phyloP scores from a whole-genome alignment of 2,888 invertebrate species.

The Polydrusus cervinus region DNA sequence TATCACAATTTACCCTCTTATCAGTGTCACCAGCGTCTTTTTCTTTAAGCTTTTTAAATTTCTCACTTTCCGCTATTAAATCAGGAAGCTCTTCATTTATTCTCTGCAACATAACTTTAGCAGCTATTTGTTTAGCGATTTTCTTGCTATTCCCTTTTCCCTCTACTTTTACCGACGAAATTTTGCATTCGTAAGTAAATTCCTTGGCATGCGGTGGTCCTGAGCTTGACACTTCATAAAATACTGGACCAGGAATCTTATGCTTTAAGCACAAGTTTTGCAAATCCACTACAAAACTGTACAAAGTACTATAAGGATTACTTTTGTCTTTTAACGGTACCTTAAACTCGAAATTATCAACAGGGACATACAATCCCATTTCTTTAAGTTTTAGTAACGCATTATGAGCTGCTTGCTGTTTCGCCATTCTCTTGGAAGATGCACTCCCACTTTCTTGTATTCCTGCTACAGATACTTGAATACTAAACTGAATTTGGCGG shows the following conservation, averaged over 20 bases:
- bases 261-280: constrained; percentile 71
- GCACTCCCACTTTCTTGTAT: constrained; percentile 66
- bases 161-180: constrained; percentile 73
- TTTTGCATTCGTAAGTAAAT: constrained; percentile 75
- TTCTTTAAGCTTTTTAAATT: constrained; percentile 46
- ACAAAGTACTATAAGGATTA: neutral
- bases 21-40: constrained; percentile 44
- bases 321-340: constrained; percentile 42
- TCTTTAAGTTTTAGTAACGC: constrained; percentile 70
- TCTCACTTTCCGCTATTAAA: constrained; percentile 36
- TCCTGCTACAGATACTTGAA: constrained; percentile 42
- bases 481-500: constrained; percentile 69
- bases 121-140: constrained; percentile 78
- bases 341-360: constrained; percentile 58
- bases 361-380: constrained; percentile 65
- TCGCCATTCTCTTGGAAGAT: constrained; percentile 75
- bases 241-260: constrained; percentile 73
- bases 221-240: constrained; percentile 75
- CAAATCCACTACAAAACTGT: constrained; percentile 58
- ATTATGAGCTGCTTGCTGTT: constrained; percentile 75
- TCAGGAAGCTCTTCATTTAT: constrained; percentile 61
- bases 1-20: constrained; percentile 10
- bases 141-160: constrained; percentile 78
- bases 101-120: constrained; percentile 70
- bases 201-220: constrained; percentile 79